Evolutionary conservation across 2,888 invertebrate genomes (phyloP).

Genomic region (Troides helena): DNA sequence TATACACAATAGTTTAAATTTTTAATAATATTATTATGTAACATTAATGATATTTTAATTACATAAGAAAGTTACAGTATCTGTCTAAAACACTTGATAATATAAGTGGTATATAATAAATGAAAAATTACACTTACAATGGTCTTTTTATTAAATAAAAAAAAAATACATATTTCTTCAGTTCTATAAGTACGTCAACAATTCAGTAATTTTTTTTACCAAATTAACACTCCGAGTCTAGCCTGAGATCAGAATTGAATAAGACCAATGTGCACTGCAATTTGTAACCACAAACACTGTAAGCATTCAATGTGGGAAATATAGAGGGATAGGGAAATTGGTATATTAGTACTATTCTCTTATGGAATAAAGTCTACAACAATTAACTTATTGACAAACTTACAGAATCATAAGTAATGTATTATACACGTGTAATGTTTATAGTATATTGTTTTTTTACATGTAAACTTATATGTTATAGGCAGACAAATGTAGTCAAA

Average conservation of each 20-base stretch:
- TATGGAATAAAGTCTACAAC: conserved; percentile 50
- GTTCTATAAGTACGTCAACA: conserved; percentile 79
- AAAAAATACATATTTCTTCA: conserved; percentile 75
- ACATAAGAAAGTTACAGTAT: neutral
- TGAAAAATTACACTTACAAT: conserved; percentile 51
- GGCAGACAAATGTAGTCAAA: conserved; percentile 51
- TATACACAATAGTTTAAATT: neutral
- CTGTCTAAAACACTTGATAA: neutral
- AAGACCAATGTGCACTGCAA: conserved; percentile 38
- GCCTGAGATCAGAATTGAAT: conserved; percentile 68
- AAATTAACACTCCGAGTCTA: conserved; percentile 69
- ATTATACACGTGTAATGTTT: conserved; percentile 68
- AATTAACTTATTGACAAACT: conserved; percentile 62
- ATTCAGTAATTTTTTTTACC: conserved; percentile 72
- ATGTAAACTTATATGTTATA: conserved; percentile 53
- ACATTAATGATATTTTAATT: neutral
- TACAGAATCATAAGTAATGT: conserved; percentile 61
- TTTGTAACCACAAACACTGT: conserved; percentile 39
- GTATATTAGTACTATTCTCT: conserved; percentile 51
- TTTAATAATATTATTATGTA: neutral
- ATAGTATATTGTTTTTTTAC: conserved; percentile 55
- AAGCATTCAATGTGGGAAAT: conserved; percentile 36
- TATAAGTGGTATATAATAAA: conserved; percentile 19
- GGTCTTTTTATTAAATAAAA: conserved; percentile 75
- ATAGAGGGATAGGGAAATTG: conserved; percentile 34